Percentiles rank a stretch among this genome's conserved stretches.
These are phyloP conservation scores for Odontocerum albicorne DNA, from an alignment of 2,888 invertebrate genomes.

Conservation along the genomic window DNA sequence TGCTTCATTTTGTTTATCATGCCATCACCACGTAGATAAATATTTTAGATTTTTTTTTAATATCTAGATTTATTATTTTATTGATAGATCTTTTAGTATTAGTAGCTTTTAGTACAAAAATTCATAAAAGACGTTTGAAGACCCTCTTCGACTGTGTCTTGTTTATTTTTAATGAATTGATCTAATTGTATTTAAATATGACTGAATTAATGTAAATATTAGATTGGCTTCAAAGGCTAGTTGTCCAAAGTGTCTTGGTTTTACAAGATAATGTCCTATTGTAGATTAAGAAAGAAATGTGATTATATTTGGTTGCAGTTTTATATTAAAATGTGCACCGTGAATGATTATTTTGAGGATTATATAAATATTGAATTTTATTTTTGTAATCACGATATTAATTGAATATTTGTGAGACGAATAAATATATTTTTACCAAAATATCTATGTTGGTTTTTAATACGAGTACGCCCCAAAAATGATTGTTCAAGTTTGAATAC, in stretches of 20 bases:
- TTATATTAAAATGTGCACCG: conserved; percentile 31
- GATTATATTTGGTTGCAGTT: conserved; percentile 32
- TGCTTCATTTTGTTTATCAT: too few relatives aligned
- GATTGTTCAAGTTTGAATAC: too few relatives aligned
- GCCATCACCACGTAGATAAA: too few relatives aligned
- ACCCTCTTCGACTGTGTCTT: neutral
- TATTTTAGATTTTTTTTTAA: too few relatives aligned
- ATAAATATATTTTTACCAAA: conserved; percentile 14
- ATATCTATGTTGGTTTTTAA: too few relatives aligned
- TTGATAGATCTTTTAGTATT: conserved; percentile 20
- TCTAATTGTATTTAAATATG: conserved; percentile 31
- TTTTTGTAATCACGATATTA: conserved; percentile 16
- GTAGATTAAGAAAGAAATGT: conserved; percentile 33
- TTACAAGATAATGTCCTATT: conserved; percentile 37
- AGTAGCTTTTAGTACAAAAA: conserved; percentile 35
- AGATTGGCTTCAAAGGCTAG: conserved; percentile 29
- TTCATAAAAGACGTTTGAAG: too few relatives aligned
- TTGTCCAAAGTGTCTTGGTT: conserved; percentile 34
- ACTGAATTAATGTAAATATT: conserved; percentile 31
- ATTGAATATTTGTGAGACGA: conserved; percentile 19
- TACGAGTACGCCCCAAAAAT: too few relatives aligned
- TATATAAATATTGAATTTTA: conserved; percentile 1
- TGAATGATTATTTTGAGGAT: conserved; percentile 10
- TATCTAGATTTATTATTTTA: too few relatives aligned
- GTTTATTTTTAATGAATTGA: conserved; percentile 23